phyloP scores from a whole-genome alignment of 2,113 vertebrate genomes.

The Toxotes jaculatrix region DNA sequence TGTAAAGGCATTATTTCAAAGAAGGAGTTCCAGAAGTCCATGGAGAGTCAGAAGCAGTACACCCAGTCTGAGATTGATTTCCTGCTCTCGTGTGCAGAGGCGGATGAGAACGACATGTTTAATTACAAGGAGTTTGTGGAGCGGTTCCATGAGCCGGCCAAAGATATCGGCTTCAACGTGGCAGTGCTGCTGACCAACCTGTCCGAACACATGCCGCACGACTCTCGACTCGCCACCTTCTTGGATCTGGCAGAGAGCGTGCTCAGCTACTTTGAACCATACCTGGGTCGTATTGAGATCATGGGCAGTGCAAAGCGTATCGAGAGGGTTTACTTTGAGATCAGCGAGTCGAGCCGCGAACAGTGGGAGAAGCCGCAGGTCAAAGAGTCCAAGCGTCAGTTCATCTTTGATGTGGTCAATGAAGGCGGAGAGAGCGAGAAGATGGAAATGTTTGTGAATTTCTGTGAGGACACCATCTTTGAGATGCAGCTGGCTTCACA shows the following conservation, averaged over 20 bases:
- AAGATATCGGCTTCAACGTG: conserved; percentile 98
- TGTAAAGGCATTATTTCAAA: conserved; percentile 96
- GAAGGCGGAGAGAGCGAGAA: conserved; percentile 97
- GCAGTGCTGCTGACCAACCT: conserved; percentile 96
- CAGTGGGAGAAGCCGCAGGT: conserved; percentile 99
- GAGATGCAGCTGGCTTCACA: conserved; percentile 99
- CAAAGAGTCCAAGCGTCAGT: conserved; percentile 97
- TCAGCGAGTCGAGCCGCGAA: conserved; percentile 95
- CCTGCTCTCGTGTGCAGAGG: conserved; percentile 93
- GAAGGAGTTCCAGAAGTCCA: conserved; percentile 98
- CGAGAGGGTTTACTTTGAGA: conserved; percentile 97
- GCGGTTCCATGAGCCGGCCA: conserved; percentile 96
- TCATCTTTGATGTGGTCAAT: conserved; percentile 98
- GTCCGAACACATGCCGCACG: conserved; percentile 98
- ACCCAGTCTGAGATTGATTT: conserved; percentile 95
- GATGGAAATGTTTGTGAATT: conserved; percentile 99
- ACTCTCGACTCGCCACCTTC: conserved; percentile 90
- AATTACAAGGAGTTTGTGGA: conserved; percentile 96
- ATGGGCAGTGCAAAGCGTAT: conserved; percentile 98
- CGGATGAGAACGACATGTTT: conserved; percentile 98
- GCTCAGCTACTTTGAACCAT: conserved; percentile 96
- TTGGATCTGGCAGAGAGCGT: conserved; percentile 94
- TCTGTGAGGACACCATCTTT: conserved; percentile 99
- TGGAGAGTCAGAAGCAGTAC: conserved; percentile 98
- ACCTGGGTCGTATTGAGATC: conserved; percentile 97